A percentile compares a stretch with the other conserved stretches of the same genome.
Evolutionary conservation across 1,140 invertebrate species (phyloP).

Genomic region (Drosophila bocki): DNA sequence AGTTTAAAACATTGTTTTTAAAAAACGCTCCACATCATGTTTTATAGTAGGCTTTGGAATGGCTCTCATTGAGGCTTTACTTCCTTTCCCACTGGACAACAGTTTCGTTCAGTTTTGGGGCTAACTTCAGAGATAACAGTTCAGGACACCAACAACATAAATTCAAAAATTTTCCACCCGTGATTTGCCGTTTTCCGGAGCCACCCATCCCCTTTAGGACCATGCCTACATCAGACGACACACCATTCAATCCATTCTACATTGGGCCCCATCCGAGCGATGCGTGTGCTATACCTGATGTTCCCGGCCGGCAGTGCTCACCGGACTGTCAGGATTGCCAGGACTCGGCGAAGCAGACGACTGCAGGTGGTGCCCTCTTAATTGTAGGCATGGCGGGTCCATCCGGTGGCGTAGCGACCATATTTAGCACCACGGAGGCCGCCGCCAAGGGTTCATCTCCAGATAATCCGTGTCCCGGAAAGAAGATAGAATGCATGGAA

Average conservation of each 20-base stretch:
- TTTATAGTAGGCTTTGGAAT: neutral
- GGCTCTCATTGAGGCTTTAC: neutral
- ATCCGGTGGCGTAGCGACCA: conserved; percentile 15
- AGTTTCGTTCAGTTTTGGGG: conserved; percentile 38
- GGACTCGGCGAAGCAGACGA: neutral
- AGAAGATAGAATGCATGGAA: conserved; percentile 27
- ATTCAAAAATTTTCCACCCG: conserved; percentile 28
- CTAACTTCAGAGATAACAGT: conserved; percentile 24
- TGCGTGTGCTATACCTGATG: conserved; percentile 43
- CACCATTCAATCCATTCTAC: conserved; percentile 69
- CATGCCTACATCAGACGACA: conserved; percentile 26
- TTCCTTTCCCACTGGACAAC: too few relatives aligned
- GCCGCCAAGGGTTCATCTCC: neutral
- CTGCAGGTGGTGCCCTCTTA: conserved; percentile 11
- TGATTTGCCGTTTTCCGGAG: conserved; percentile 2
- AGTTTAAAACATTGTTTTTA: neutral
- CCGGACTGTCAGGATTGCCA: conserved; percentile 17
- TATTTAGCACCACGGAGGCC: conserved; percentile 15
- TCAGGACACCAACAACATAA: conserved; percentile 14
- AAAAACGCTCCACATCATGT: neutral
- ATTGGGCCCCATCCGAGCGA: conserved; percentile 66
- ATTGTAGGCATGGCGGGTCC: conserved; percentile 29
- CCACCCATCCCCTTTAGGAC: neutral
- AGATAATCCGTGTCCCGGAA: conserved; percentile 14
- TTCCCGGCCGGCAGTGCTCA: conserved; percentile 34